These are phyloP conservation scores for Macrocentrus cingulum DNA, from an alignment of 1,140 invertebrate genomes.

Conservation along the genomic window DNA sequence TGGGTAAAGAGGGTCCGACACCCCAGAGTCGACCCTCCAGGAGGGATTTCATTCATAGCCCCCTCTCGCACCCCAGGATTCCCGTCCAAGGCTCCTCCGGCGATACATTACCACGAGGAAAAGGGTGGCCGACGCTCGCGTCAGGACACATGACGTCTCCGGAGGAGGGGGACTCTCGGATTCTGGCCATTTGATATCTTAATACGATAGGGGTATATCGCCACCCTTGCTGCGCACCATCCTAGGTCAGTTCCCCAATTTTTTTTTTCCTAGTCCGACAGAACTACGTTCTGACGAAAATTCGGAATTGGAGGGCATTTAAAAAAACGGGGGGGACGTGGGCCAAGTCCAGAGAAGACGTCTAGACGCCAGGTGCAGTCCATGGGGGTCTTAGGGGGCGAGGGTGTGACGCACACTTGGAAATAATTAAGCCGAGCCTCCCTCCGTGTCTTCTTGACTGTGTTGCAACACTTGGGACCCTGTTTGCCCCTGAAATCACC, in stretches of 20 bases:
- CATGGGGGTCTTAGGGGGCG: slow-evolving; percentile 27
- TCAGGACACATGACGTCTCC: slow-evolving; percentile 40
- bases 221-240: slow-evolving; percentile 4
- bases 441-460: slow-evolving; percentile 10
- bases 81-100: slow-evolving; percentile 33
- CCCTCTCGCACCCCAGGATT: slow-evolving; percentile 40
- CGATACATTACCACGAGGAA: slow-evolving; percentile 45
- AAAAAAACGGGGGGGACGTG: not conserved
- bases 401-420: slow-evolving; percentile 43
- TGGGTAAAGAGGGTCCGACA: slow-evolving; percentile 50
- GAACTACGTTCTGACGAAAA: no score
- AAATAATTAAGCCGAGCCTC: slow-evolving; percentile 45
- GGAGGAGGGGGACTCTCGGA: slow-evolving; percentile 43
- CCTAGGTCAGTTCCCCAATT: slow-evolving; percentile 32
- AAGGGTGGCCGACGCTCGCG: slow-evolving; percentile 40
- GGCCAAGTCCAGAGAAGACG: slow-evolving; percentile 27
- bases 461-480: no score
- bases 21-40: slow-evolving; percentile 47
- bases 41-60: slow-evolving; percentile 58
- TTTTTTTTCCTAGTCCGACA: not conserved
- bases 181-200: slow-evolving; percentile 58
- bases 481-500: slow-evolving; percentile 34
- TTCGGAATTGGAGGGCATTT: no score
- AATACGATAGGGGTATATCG: slow-evolving; percentile 40
- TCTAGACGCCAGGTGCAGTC: slow-evolving; percentile 41